Conservation (phyloP, 2,888 invertebrate species). For the Anarsia innoxiella region DNA sequence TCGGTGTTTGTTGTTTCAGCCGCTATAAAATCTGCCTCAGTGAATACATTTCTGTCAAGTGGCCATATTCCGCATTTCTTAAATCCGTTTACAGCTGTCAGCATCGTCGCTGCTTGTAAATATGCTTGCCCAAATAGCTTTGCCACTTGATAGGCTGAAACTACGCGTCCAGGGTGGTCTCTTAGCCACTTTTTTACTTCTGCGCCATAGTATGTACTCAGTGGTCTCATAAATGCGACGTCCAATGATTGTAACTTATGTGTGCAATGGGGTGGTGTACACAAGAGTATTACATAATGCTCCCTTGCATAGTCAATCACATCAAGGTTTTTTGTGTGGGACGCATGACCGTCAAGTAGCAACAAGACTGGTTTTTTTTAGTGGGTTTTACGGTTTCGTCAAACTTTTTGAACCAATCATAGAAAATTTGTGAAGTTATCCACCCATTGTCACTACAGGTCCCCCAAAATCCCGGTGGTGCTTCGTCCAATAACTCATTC, state of each 20-base stretch:
- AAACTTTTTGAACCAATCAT: conserved; percentile 33
- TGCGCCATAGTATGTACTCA: conserved; percentile 26
- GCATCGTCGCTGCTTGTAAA: conserved; percentile 22
- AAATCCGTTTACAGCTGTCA: conserved; percentile 20
- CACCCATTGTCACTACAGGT: conserved; percentile 28
- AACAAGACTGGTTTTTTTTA: conserved; percentile 26
- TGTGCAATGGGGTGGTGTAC: conserved; percentile 34
- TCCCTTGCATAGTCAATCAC: conserved; percentile 29
- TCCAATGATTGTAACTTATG: conserved; percentile 32
- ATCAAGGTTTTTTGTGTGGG: conserved; percentile 20
- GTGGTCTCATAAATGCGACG: conserved; percentile 25
- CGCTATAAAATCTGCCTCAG: conserved; percentile 18
- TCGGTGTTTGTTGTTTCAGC: conserved; percentile 15
- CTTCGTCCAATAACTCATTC: conserved; percentile 24
- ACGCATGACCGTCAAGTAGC: conserved; percentile 35
- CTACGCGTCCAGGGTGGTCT: conserved; percentile 25
- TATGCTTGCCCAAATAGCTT: conserved; percentile 27
- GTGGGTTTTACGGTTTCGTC: conserved; percentile 22
- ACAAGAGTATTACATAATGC: conserved; percentile 31
- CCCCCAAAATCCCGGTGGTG: conserved; percentile 27
- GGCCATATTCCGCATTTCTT: conserved; percentile 20
- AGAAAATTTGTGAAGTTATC: conserved; percentile 26
- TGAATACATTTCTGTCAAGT: conserved; percentile 16
- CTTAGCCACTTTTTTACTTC: conserved; percentile 25
- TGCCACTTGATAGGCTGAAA: conserved; percentile 26